Base-by-base conservation (phyloP, 2,888 invertebrate species). In the Drosophila picticornis region DNA sequence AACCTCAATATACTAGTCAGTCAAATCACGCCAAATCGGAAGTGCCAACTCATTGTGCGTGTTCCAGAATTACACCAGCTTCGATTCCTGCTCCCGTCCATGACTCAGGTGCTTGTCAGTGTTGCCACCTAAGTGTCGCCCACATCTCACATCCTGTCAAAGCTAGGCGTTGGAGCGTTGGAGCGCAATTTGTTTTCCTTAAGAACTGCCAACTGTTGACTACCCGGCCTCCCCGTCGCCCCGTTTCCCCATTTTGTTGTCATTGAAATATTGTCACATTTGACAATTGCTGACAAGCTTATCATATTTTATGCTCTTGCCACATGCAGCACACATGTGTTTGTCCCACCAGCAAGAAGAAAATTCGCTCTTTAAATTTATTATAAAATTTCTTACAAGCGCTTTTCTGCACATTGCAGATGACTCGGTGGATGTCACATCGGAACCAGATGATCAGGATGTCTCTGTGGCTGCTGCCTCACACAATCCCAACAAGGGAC, bases 361-460 rank as follows among this genome's bases (percentile, higher is more conserved):
- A 61, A 63, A 52, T 53, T 43, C 59, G 63, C 13, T 13, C 34
- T 79, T 63, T 63, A 68, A 72, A 52, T 62, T 38, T 58, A 25
- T 61, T n/a, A 61, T 62, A 27, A 57, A 56, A 63, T 75, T 46
- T 56, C 58, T 57, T 48, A 66, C 25, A 60, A 43, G 31, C 9
- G 25, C 50, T 48, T 40, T 36, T 62, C 4, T 55, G 2, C 9
- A 16, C 27, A 68, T 90, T 91, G 6, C 77, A 94, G 94, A 93
- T 77, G 94, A 94, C 73, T 93, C 94, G 2, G 92, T 93, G 81
- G 95, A 95, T 88, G 94, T 95, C 53, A 95, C 95, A 38, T 94
- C 94, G 60, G 95, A 95, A 83, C 95, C 95, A 29, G 94, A 95
- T 81, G 95, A 95, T 88, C 94, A 94, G 78, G 94, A 94, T 76